These are phyloP conservation scores for Triplophysa siluroides DNA, from an alignment of 2,113 vertebrate species.

Conservation along the genomic window DNA sequence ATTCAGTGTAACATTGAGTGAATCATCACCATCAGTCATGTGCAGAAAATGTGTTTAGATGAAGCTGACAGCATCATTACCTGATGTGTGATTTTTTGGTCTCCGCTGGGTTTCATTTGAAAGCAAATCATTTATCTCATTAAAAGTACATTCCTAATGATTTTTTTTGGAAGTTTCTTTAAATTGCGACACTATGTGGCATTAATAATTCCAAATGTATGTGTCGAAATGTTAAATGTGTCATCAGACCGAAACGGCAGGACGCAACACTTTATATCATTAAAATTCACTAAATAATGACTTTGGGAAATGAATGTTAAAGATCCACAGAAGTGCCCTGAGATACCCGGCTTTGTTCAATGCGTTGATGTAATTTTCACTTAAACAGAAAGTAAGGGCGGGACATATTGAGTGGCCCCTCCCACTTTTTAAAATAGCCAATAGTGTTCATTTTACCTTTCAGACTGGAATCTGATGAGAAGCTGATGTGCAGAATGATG, in stretches of 20 bases:
- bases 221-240: background rate
- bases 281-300: background rate
- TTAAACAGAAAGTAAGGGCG: too few relatives aligned
- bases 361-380: too few relatives aligned
- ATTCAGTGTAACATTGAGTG: background rate
- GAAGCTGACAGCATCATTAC: background rate
- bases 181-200: background rate
- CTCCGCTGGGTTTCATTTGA: background rate
- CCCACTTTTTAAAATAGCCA: too few relatives aligned
- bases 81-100: conserved; percentile 10
- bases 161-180: background rate
- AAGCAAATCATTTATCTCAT: background rate
- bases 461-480: too few relatives aligned
- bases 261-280: background rate
- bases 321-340: too few relatives aligned
- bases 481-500: too few relatives aligned
- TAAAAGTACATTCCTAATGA: conserved; percentile 5
- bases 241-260: background rate
- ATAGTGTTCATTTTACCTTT: too few relatives aligned
- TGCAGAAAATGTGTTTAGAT: background rate
- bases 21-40: background rate
- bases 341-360: too few relatives aligned
- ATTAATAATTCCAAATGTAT: background rate
- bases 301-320: background rate
- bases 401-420: too few relatives aligned